phyloP scores from a whole-genome alignment of 2,888 invertebrate genomes.

The Acanthosepion esculentum region DNA sequence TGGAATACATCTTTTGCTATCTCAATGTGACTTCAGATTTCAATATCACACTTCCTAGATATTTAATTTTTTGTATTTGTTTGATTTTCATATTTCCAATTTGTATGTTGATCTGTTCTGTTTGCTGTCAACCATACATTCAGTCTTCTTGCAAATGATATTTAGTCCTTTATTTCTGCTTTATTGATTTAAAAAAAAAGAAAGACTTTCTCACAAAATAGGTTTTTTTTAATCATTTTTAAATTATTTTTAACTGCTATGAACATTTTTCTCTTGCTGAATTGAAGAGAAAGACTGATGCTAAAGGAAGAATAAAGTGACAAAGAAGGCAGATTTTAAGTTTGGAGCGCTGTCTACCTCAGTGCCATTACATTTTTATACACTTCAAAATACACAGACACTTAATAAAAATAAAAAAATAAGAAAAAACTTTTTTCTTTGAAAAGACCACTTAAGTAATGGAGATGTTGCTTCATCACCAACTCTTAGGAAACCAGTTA shows the following conservation, averaged over 20 bases:
- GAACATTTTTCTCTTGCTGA: neutral
- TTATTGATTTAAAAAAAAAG: neutral
- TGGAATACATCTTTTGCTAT: too few relatives aligned
- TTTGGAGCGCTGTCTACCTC: neutral
- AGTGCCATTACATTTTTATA: neutral
- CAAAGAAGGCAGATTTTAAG: neutral
- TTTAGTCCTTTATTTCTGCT: too few relatives aligned
- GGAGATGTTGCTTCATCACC: neutral
- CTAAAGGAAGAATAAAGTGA: neutral
- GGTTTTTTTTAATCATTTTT: neutral
- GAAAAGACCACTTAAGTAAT: constrained; percentile 18
- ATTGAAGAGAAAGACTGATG: neutral
- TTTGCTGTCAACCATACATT: too few relatives aligned
- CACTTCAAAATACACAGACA: neutral
- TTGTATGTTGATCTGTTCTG: too few relatives aligned
- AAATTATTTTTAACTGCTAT: neutral
- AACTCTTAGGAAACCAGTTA: neutral
- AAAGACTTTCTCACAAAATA: neutral
- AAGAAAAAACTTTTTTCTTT: neutral
- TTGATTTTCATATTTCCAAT: too few relatives aligned
- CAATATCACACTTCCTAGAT: too few relatives aligned
- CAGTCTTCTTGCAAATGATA: too few relatives aligned
- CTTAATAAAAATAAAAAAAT: too few relatives aligned
- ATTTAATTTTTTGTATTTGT: too few relatives aligned
- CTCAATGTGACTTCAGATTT: too few relatives aligned